Base-by-base conservation (phyloP, 2,888 invertebrate genomes). In the Synanthedon formicaeformis region DNA sequence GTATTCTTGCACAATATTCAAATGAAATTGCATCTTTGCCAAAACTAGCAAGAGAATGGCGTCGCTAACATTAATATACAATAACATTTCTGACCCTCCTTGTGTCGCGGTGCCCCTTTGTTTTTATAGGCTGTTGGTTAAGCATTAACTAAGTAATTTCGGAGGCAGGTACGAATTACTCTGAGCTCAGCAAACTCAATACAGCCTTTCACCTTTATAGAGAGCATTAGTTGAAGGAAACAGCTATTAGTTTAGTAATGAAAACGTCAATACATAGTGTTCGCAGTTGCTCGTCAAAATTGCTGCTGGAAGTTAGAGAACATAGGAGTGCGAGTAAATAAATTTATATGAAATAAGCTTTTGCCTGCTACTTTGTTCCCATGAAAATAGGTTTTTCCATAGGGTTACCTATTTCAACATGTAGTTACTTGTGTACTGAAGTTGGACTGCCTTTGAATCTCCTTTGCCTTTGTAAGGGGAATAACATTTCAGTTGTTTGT, bases 11-110 rank as follows among this genome's bases (percentile, higher is more conserved):
- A 85, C 82, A 82, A 81, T 85, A 87, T 87, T 87, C 85, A 87
- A 87, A 87, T 87, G 80, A 81, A 83, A 87, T 87, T 87, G 85
- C 85, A 87, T 85, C 86, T 86, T 87, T 86, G 86, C 86, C 85
- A 85, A 86, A 86, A 86, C 85, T 84, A 84, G 81, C 80, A 77
- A 57, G 78, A 68, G 75, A 83, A 85, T 74, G 71, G 82, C 78
- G 77, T 73, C 79, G 76, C 75, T 76, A 77, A 78, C 85, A 83
- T 86, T 85, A 85, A 86, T 86, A 86, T 78, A 81, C 81, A 84
- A 83, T 81, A 78, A 71, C 73, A 76, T 75, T 54, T 74, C 72
- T 78, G 83, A 81, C 83, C 84, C 85, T 80, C 71, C 70, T 69
- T 67, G 71, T 73, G 74, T 75, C 76, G 73, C 63, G 66, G 63